Percentiles rank a stretch among this genome's conserved stretches.
Evolutionary conservation across 2,888 invertebrate species (phyloP).

Genomic region (Eugnorisma glareosa): DNA sequence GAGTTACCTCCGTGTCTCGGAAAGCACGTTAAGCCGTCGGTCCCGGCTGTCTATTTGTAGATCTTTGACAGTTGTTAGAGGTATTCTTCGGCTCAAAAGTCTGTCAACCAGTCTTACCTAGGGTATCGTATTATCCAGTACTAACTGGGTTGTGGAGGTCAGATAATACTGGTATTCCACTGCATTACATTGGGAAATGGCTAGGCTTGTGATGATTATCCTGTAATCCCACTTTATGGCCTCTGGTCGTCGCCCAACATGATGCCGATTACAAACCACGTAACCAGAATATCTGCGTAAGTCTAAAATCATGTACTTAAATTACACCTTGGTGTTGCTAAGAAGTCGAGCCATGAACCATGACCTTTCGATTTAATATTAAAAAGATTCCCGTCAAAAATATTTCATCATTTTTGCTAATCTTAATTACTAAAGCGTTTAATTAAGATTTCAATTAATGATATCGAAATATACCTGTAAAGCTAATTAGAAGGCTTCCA

Average conservation of each 20-base stretch:
- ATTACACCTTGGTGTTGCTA: not conserved
- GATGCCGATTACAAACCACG: too few relatives aligned
- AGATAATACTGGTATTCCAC: not conserved
- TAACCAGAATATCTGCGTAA: too few relatives aligned
- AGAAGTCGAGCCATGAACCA: too few relatives aligned
- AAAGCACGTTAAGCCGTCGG: not conserved
- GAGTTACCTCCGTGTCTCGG: not conserved
- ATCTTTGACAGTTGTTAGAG: not conserved
- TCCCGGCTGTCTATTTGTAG: not conserved
- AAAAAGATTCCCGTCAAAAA: not conserved
- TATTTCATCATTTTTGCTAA: not conserved
- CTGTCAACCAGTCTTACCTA: not conserved
- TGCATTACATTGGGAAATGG: not conserved
- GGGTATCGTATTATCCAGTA: too few relatives aligned
- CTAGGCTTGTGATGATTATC: not conserved
- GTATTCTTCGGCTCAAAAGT: not conserved
- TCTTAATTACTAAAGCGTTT: not conserved
- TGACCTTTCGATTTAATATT: not conserved
- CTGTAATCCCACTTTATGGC: too few relatives aligned
- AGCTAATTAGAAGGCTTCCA: conserved; percentile 15
- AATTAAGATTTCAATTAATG: conserved; percentile 33
- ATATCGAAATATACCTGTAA: conserved; percentile 12
- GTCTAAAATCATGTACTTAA: too few relatives aligned
- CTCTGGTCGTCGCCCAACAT: too few relatives aligned
- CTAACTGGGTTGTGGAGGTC: too few relatives aligned